A percentile compares a stretch with the other conserved stretches of the same genome.
These are phyloP conservation scores for Bufo gargarizans DNA, from an alignment of 2,113 vertebrate genomes.

Conservation along the genomic window DNA sequence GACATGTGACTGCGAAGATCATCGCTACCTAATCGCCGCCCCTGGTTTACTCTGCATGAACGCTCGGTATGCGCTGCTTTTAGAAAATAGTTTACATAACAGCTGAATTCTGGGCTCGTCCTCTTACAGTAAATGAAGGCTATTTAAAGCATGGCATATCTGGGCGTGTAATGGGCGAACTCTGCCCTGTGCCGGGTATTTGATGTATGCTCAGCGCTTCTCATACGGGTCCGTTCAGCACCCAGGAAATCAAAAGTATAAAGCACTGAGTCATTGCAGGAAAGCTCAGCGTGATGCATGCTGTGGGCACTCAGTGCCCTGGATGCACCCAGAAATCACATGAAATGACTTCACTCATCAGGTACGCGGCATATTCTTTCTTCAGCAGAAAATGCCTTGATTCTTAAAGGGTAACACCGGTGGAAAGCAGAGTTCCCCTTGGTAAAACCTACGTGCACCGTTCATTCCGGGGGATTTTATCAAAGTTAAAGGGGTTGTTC, in stretches of 20 bases:
- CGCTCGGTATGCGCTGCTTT: slow-evolving; percentile 1
- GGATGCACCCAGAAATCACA: background rate
- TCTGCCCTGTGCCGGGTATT: background rate
- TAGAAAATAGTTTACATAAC: slow-evolving; percentile 40
- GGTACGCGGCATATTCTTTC: background rate
- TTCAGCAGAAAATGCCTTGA: background rate
- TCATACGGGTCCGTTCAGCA: background rate
- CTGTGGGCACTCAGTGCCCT: background rate
- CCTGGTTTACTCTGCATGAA: background rate
- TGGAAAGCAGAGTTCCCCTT: too few relatives aligned
- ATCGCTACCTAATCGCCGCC: background rate
- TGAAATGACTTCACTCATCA: background rate
- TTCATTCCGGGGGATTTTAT: too few relatives aligned
- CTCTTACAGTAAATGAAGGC: slow-evolving; percentile 36
- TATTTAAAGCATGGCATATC: slow-evolving; percentile 25
- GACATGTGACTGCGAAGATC: background rate
- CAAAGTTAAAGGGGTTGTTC: too few relatives aligned
- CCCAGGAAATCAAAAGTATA: background rate
- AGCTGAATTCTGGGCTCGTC: slow-evolving; percentile 26
- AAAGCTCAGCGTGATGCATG: background rate
- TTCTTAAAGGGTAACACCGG: background rate
- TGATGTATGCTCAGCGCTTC: background rate
- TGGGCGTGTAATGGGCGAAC: slow-evolving; percentile 10
- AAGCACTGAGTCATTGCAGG: background rate
- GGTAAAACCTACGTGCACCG: too few relatives aligned